Percentiles rank a stretch among this genome's conserved stretches.
These are phyloP conservation scores for Hetaerina titia DNA, from an alignment of 2,888 invertebrate species.

Conservation along the genomic window DNA sequence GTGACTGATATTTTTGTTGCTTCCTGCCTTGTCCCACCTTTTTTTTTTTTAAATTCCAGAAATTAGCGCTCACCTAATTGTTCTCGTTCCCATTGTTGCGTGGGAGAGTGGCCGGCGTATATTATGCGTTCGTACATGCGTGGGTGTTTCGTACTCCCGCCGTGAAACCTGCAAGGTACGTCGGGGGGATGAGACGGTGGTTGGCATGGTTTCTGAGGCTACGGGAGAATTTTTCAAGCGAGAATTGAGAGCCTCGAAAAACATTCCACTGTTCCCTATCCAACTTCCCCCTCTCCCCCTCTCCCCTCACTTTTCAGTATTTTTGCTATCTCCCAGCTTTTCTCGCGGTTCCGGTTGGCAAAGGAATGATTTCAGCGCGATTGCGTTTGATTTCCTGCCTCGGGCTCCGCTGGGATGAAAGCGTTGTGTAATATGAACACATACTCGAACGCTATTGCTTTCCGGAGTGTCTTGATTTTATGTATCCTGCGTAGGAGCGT, in stretches of 20 bases:
- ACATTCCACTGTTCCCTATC: neutral
- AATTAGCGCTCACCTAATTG: constrained; percentile 46
- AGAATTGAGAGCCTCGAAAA: neutral
- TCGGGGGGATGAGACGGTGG: neutral
- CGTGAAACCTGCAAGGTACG: neutral
- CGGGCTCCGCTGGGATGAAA: neutral
- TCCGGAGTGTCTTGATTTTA: neutral
- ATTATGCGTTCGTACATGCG: neutral
- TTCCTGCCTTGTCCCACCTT: neutral
- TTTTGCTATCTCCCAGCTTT: neutral
- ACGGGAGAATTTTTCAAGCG: neutral
- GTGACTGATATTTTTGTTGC: neutral
- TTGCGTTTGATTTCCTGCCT: constrained; percentile 16
- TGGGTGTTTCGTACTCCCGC: neutral
- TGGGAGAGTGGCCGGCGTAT: neutral
- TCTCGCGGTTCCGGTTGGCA: neutral
- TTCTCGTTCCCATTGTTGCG: constrained; percentile 46
- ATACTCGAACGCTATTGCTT: neutral
- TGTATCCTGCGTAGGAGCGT: no score
- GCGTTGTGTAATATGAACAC: neutral
- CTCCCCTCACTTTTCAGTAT: neutral
- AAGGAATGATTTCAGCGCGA: constrained; percentile 7
- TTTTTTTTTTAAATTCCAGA: neutral
- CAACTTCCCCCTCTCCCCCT: neutral
- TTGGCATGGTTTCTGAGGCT: neutral